Evolutionary conservation across 2,888 invertebrate species (phyloP), one percentile per base, ranked within the genome.

Genomic region (Trissolcus japonicus): DNA sequence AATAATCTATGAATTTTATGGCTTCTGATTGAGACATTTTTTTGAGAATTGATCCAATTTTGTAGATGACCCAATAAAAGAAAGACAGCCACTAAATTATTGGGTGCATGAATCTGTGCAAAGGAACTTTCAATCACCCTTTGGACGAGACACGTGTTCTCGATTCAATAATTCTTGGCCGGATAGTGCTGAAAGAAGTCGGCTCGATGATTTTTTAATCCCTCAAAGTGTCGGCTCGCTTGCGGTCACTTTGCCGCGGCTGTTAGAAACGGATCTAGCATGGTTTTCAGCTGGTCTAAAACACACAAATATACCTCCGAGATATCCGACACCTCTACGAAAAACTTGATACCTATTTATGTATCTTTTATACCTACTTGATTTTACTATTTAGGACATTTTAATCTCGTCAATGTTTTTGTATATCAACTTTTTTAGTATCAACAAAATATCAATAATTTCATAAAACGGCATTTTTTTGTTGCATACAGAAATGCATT

Each of bases 221-320:
- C 11, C 14, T 7, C 11, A 40, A 72, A 63, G 35, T n/a, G 7
- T n/a, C 14, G 13, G 46, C 35, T 19, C 41, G 4, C n/a, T 51
- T 57, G 61, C 63, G 63, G 63, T 71, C 71, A 71, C 35, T 65
- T 65, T 35, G 25, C 4, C 11, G 11, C 57, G 57, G 50, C 55
- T 6, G 25, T 50, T 56, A 29, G 17, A 59, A 72, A 19, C 48
- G 60, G 60, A 66, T 60, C 54, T 65, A 59, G 62, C 65, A 60
- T n/a, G 17, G 41, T 65, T 48, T 73, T 60, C 72, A 63, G 65
- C 65, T 54, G 72, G 72, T 43, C 60, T 60, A 73, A 73, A 66
- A 66, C 48, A 65, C 48, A 65, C 72, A 73, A 65, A 65, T 65
- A 66, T 50, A 13, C 19, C 54, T 54, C 54, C 6, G 48, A 55